These are phyloP conservation scores for Pachycephus smyrnensis DNA, from an alignment of 2,888 invertebrate species.

Conservation along the genomic window DNA sequence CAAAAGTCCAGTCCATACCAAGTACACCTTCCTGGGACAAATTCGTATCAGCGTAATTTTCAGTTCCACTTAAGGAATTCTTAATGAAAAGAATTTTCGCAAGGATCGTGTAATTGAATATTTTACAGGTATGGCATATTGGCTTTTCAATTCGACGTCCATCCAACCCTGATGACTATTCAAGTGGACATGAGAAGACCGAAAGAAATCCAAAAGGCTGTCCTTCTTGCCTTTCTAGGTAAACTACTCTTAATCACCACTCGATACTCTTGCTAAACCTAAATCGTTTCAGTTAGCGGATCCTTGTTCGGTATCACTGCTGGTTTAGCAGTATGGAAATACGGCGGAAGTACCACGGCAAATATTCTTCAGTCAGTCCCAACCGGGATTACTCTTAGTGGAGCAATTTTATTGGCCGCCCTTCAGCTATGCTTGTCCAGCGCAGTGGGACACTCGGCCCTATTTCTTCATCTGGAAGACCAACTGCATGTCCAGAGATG, in stretches of 20 bases:
- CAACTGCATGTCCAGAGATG: constrained; percentile 79
- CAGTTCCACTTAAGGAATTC: background rate
- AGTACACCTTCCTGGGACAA: constrained; percentile 64
- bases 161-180: constrained; percentile 87
- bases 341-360: constrained; percentile 73
- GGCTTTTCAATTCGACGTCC: constrained; percentile 79
- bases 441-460: constrained; percentile 81
- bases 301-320: constrained; percentile 76
- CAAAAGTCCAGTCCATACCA: constrained; percentile 57
- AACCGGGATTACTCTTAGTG: constrained; percentile 73
- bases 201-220: constrained; percentile 78
- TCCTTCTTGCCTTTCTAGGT: constrained; percentile 79
- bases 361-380: constrained; percentile 79
- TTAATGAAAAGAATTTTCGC: background rate
- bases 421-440: constrained; percentile 83
- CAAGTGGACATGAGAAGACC: constrained; percentile 92
- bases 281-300: constrained; percentile 69
- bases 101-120: background rate
- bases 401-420: constrained; percentile 80
- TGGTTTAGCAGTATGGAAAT: constrained; percentile 73
- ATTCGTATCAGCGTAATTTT: constrained; percentile 58
- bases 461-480: constrained; percentile 87
- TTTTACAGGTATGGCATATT: constrained; percentile 64
- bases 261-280: background rate
- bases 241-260: constrained; percentile 43